Evolutionary conservation across 2,113 vertebrate species (phyloP), one percentile per base, ranked within the genome.

Genomic region (Ochotona princeps): DNA sequence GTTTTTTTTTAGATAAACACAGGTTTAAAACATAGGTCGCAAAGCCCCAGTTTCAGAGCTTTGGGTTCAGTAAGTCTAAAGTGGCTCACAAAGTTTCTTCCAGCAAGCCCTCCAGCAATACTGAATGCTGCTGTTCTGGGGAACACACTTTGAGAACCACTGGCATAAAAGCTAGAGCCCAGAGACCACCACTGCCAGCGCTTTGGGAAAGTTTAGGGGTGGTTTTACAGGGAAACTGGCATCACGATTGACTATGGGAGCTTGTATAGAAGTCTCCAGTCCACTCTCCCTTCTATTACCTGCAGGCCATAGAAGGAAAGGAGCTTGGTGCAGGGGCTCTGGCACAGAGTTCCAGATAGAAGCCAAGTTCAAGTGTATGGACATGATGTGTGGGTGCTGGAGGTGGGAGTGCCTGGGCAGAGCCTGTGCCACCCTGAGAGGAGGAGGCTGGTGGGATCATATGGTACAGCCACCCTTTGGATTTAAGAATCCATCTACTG

Each of bases 381-480:
- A 61, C 6, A 57, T 8, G 25, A 14, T 81, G 11, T 30, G 65
- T 1, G 3, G 12, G 20, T 1, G 0, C 1, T 30, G 1, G 30
- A 25, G 5, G 0, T 7, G 11, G 13, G 25, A 12, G 17, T 12
- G 35, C 14, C 25, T 80, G 3, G 15, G 3, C 4, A 7, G 30
- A 73, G 35, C 21, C 49, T 26, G 25, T 12, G 2, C 38, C 38
- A 44, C 38, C 30, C 30, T 23, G 7, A 5, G 0, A 23, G 8
- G 32, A 38, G 23, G 80, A 44, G 26, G 21, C 51, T 8, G n/a
- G 61, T 7, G 66, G 65, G 63, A 35, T 63, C 82, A 67, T 23
- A 76, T 14, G 54, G n/a, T 60, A 35, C 83, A 88, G 32, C 15
- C 74, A 32, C 0, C 2, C 8, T 32, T 0, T 63, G 83, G 84